Conservation (phyloP, 2,797 vertebrate species). For the Crenichthys baileyi region DNA sequence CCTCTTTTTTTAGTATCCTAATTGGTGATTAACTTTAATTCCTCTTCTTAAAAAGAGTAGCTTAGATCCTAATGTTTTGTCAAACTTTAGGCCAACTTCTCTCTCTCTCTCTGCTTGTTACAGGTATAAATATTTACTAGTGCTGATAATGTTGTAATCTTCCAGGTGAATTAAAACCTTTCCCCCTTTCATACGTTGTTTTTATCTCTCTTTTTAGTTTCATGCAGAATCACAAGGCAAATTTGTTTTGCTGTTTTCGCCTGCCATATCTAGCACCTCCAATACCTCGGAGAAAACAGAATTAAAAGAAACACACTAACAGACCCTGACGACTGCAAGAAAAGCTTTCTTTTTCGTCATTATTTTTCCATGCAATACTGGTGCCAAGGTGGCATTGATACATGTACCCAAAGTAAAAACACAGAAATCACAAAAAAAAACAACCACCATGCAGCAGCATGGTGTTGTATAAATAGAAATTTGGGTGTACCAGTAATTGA, state of each 20-base stretch:
- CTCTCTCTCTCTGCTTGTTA: not conserved
- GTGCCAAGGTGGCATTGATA: not conserved
- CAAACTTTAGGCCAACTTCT: not conserved
- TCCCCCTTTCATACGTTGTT: not conserved
- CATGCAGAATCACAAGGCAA: constrained; percentile 1
- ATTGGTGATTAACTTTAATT: too few species aligned
- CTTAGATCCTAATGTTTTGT: too few species aligned
- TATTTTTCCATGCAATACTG: not conserved
- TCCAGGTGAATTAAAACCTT: not conserved
- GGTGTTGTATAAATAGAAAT: not conserved
- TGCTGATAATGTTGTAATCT: constrained; percentile 4
- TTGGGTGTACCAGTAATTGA: not conserved
- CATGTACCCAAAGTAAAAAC: not conserved
- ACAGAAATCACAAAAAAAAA: not conserved
- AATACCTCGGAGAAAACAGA: not conserved
- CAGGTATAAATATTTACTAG: not conserved
- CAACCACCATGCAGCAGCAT: not conserved
- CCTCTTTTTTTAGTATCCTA: too few species aligned
- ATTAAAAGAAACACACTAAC: not conserved
- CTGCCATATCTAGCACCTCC: constrained; percentile 2
- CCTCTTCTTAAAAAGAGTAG: too few species aligned
- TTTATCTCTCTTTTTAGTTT: not conserved
- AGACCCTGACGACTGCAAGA: constrained; percentile 5
- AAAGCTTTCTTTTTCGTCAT: constrained; percentile 3
- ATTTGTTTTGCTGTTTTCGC: constrained; percentile 2